Conservation (phyloP, 2,888 invertebrate genomes). For the Trichopria drosophilae region DNA sequence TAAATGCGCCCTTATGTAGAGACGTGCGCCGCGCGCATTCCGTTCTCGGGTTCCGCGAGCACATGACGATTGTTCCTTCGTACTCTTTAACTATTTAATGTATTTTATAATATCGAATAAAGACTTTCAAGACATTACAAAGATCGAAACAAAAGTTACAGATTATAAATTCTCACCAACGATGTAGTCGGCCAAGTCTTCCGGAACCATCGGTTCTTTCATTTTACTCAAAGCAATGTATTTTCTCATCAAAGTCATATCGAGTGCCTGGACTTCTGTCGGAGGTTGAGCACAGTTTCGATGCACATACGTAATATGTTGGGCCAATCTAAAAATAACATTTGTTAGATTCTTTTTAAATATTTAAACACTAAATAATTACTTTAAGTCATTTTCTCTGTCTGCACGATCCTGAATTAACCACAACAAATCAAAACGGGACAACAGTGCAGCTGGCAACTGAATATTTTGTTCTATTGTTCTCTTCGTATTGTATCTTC, state of each 20-base stretch:
- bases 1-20: no score
- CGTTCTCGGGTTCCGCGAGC: no score
- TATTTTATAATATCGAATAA: no score
- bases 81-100: no score
- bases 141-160: no score
- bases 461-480: conserved; percentile 97
- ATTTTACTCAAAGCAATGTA: conserved; percentile 90
- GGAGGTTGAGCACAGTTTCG: conserved; percentile 88
- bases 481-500: conserved; percentile 94
- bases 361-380: conserved; percentile 30
- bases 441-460: conserved; percentile 93
- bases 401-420: conserved; percentile 81
- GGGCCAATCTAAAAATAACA: conserved; percentile 70
- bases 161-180: conserved; percentile 68
- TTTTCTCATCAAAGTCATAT: conserved; percentile 91
- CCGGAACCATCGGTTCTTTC: conserved; percentile 85
- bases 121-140: no score
- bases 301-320: conserved; percentile 98
- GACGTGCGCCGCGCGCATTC: no score
- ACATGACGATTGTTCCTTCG: no score
- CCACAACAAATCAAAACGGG: conserved; percentile 96
- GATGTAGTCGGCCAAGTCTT: conserved; percentile 83
- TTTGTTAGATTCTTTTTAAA: no score
- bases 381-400: conserved; percentile 69
- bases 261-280: conserved; percentile 69